These are phyloP conservation scores for Merops nubicus DNA, from an alignment of 2,113 vertebrate species.

Conservation along the genomic window DNA sequence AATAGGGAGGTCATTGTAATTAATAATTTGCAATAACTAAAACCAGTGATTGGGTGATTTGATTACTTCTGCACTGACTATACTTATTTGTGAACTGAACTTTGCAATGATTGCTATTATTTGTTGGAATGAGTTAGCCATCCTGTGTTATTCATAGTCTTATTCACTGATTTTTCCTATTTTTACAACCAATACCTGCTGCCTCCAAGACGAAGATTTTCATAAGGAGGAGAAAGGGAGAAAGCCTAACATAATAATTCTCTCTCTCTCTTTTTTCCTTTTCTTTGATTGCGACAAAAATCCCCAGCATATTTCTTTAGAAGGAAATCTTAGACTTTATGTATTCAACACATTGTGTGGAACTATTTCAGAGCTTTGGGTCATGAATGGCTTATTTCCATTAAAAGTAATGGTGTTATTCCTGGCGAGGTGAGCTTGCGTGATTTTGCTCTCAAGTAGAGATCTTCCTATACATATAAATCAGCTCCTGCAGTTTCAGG, in stretches of 20 bases:
- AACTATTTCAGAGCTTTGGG: slow-evolving; percentile 28
- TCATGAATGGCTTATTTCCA: slow-evolving; percentile 50
- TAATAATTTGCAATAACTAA: neutral
- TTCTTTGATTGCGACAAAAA: neutral
- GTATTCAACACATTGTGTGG: slow-evolving; percentile 16
- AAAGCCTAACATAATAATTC: neutral
- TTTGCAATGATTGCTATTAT: neutral
- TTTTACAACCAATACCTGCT: neutral
- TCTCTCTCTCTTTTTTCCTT: neutral
- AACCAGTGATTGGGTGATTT: neutral
- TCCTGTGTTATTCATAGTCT: neutral
- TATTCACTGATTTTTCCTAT: neutral
- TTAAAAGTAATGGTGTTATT: slow-evolving; percentile 47
- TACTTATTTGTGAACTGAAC: neutral
- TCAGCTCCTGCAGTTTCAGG: neutral
- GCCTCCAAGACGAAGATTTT: neutral
- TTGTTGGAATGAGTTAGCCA: neutral
- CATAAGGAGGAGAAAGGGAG: neutral
- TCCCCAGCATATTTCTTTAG: neutral
- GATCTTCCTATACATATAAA: slow-evolving; percentile 18
- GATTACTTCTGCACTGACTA: neutral
- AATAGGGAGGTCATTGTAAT: neutral
- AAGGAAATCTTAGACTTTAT: slow-evolving; percentile 11
- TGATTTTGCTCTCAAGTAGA: neutral
- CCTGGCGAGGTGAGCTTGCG: neutral